phyloP scores from a whole-genome alignment of 2,888 invertebrate species.

The Drosophila bunnanda region DNA sequence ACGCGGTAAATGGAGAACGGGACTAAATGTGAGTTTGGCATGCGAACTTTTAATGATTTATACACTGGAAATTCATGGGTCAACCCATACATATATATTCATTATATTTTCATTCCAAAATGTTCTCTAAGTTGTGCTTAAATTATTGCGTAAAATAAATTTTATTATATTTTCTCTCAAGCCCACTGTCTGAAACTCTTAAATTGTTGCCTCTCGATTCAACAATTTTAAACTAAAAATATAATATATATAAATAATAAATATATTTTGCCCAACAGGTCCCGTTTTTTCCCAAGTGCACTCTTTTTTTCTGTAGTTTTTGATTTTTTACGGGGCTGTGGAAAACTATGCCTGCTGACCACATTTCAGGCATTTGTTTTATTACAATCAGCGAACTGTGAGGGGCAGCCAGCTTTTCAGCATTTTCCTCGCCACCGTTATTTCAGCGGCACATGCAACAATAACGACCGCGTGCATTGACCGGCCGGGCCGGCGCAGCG shows the following conservation, averaged over 20 bases:
- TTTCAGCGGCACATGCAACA: slow-evolving; percentile 71
- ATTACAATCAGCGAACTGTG: slow-evolving; percentile 55
- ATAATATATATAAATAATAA: no score
- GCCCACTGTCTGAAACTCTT: no score
- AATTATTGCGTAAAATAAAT: no score
- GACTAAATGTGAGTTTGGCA: slow-evolving; percentile 62
- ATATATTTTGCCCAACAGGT: no score
- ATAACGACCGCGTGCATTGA: slow-evolving; percentile 63
- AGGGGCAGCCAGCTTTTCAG: slow-evolving; percentile 21
- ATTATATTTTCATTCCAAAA: no score
- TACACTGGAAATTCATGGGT: slow-evolving; percentile 11
- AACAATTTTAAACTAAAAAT: no score
- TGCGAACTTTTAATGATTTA: slow-evolving; percentile 60
- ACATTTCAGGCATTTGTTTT: slow-evolving; percentile 61
- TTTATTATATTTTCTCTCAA: no score
- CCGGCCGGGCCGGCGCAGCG: slow-evolving; percentile 44
- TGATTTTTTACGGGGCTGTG: slow-evolving; percentile 16
- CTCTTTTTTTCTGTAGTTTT: slow-evolving; percentile 3
- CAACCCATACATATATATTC: no score
- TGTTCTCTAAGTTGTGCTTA: no score
- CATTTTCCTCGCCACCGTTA: slow-evolving; percentile 43
- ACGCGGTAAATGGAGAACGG: slow-evolving; percentile 5
- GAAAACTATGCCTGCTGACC: slow-evolving; percentile 40
- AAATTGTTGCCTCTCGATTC: no score
- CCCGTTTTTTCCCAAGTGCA: neutral